Evolutionary conservation across 2,797 vertebrate species (phyloP), one percentile per base, ranked within the genome.

Genomic region (Gymnodraco acuticeps): DNA sequence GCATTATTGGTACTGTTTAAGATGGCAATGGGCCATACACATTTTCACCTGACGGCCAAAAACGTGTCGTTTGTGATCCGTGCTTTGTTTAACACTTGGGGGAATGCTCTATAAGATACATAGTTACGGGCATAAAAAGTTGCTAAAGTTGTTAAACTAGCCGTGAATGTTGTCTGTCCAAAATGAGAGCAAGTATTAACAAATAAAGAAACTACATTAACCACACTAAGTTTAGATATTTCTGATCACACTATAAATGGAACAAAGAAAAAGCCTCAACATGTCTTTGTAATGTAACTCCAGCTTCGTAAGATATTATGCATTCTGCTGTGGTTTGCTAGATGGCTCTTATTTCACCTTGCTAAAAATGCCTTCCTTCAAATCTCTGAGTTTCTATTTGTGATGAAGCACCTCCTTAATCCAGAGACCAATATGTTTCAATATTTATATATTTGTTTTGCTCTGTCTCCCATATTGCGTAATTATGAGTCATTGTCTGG

Each of bases 401-500:
- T 56, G 48, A 64, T 59, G 16, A 42, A 31, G 10, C n/a, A 42
- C 10, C 15, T 67, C 19, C 51, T 19, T 17, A 0, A 16, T 62
- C 38, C 2, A 43, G 3, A 33, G 12, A 45, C 15, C 5, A 46
- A 10, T 38, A 54, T 47, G 10, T 41, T 65, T n/a, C n/a, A 7
- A 38, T 15, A 59, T 31, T 46, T 4, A 53, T 59, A 38, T 2
- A 59, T 17, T 7, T 38, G 5, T 7, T 38, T 9, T 38, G 33
- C 33, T 7, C 33, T 2, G 33, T 38, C 33, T 62, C 20, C 31
- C 4, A 1, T 42, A 23, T 20, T 67, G 20, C 16, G 2, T 63
- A 15, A 51, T 62, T 55, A 74, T 64, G 77, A 79, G 71, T 53
- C 56, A 12, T 42, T 45, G n/a, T 62, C 45, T 48, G 45, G 65